Evolutionary conservation across 2,888 invertebrate species (phyloP).

Genomic region (Tetragnatha montana): DNA sequence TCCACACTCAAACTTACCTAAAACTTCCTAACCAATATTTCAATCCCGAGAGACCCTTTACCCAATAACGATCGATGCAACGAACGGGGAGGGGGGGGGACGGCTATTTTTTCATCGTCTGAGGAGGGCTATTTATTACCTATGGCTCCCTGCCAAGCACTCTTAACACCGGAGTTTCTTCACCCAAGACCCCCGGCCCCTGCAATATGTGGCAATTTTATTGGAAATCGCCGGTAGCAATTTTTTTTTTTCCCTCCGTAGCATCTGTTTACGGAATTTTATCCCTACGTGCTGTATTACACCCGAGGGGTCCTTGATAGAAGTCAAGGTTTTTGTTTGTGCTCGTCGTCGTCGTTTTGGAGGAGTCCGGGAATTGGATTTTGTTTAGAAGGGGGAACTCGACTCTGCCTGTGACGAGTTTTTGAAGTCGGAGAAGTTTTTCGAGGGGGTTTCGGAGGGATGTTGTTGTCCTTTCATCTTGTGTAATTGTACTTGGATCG

Average conservation of each 20-base stretch:
- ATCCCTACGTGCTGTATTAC: constrained; percentile 1
- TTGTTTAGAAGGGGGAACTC: background rate
- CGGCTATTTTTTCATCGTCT: constrained; percentile 26
- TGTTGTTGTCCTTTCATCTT: no score
- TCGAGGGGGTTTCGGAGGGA: no score
- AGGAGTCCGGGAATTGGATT: background rate
- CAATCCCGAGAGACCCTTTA: background rate
- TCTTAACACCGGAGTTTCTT: constrained; percentile 3
- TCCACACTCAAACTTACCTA: background rate
- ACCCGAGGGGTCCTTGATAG: background rate
- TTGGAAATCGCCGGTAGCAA: constrained; percentile 15
- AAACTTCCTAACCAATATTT: constrained; percentile 4
- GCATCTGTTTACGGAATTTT: constrained; percentile 22
- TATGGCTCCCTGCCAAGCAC: constrained; percentile 49
- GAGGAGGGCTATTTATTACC: constrained; percentile 38
- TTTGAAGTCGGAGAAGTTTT: no score
- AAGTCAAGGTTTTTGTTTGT: background rate
- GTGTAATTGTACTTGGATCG: no score
- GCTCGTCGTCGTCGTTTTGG: background rate
- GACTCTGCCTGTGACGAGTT: no score
- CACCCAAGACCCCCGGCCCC: background rate
- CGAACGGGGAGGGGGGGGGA: background rate
- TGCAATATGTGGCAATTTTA: constrained; percentile 30
- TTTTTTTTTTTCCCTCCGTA: background rate
- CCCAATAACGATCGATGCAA: constrained; percentile 36